A percentile compares a stretch with the other conserved stretches of the same genome.
phyloP scores from a whole-genome alignment of 2,797 vertebrate species.

The Danio kyathit region DNA sequence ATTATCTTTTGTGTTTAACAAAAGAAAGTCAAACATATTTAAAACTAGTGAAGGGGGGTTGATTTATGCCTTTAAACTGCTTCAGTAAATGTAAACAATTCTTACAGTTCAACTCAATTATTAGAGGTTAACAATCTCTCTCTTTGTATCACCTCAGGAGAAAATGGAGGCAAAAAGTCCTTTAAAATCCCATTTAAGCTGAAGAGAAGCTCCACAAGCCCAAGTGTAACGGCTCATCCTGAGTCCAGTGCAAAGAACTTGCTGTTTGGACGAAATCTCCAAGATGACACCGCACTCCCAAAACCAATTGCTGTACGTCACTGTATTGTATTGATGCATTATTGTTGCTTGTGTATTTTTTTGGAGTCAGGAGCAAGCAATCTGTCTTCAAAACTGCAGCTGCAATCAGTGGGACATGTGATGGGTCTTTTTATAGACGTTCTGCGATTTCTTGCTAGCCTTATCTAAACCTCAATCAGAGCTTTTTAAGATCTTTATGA shows the following conservation, averaged over 20 bases:
- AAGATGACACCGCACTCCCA: constrained; percentile 81
- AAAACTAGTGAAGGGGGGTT: too few species aligned
- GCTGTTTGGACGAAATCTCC: constrained; percentile 88
- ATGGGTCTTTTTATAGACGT: constrained; percentile 15
- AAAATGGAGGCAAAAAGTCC: constrained; percentile 26
- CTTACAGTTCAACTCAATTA: neutral
- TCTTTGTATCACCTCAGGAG: neutral
- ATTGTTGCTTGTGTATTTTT: constrained; percentile 5
- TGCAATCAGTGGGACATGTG: constrained; percentile 13
- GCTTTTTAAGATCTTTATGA: neutral
- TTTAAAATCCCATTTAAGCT: constrained; percentile 65
- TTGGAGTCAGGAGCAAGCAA: constrained; percentile 9
- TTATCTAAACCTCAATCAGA: constrained; percentile 21
- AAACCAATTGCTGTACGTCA: constrained; percentile 85
- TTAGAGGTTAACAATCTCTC: neutral
- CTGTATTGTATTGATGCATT: neutral
- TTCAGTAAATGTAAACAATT: neutral
- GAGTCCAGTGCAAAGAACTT: constrained; percentile 72
- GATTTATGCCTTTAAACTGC: too few species aligned
- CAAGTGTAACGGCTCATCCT: constrained; percentile 67
- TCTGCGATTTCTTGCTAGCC: neutral
- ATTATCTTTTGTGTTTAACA: too few species aligned
- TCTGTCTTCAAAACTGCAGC: constrained; percentile 25
- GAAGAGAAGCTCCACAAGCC: constrained; percentile 72
- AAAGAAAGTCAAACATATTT: too few species aligned